Percentiles rank a stretch among this genome's conserved stretches.
These are phyloP conservation scores for Crocuta crocuta DNA, from an alignment of 2,113 vertebrate genomes.

Conservation along the genomic window DNA sequence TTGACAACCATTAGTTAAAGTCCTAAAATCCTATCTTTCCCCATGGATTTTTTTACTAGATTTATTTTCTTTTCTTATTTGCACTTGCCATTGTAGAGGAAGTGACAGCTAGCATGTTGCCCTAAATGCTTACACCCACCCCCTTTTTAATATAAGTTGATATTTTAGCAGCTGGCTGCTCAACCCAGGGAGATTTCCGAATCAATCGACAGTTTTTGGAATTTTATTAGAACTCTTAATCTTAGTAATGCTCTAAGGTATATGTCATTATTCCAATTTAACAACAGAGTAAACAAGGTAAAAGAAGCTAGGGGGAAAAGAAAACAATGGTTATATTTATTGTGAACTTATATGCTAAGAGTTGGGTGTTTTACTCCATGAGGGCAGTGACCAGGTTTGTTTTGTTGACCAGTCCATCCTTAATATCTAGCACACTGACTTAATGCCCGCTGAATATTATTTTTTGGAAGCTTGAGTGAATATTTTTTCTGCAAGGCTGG, in stretches of 20 bases:
- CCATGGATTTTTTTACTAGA: slow-evolving; percentile 51
- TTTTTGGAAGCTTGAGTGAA: slow-evolving; percentile 22
- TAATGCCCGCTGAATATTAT: background rate
- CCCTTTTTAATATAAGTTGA: background rate
- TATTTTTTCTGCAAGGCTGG: background rate
- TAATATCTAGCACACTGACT: background rate
- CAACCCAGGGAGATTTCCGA: slow-evolving; percentile 36
- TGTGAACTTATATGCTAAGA: background rate
- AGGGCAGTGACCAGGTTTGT: background rate
- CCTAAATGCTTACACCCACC: background rate
- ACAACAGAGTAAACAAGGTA: background rate
- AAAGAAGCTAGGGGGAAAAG: background rate
- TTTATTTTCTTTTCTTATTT: slow-evolving; percentile 72
- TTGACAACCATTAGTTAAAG: slow-evolving; percentile 42
- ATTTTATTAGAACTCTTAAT: slow-evolving; percentile 8
- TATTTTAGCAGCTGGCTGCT: slow-evolving; percentile 33
- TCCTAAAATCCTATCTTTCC: slow-evolving; percentile 15
- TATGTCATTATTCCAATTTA: background rate
- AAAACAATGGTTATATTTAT: background rate
- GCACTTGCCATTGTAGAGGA: slow-evolving; percentile 61
- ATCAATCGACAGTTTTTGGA: background rate
- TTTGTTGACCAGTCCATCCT: background rate
- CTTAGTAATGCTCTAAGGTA: background rate
- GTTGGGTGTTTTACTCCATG: background rate
- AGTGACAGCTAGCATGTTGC: slow-evolving; percentile 11